These are phyloP conservation scores for Pitangus sulphuratus DNA, from an alignment of 2,797 vertebrate species.

Conservation along the genomic window DNA sequence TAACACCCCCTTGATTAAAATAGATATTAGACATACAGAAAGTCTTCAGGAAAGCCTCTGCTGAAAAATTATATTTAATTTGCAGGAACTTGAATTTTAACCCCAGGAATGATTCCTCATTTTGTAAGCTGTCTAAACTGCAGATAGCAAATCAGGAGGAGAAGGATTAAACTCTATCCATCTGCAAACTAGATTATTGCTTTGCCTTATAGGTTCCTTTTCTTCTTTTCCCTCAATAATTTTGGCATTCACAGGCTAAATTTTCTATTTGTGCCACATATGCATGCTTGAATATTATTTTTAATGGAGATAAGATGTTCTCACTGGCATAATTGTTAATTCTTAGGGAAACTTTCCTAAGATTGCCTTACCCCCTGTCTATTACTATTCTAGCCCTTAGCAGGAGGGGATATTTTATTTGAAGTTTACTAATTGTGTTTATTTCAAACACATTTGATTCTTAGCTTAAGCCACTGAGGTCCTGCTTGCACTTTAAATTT, in stretches of 20 bases:
- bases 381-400: not conserved
- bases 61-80: not conserved
- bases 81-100: not conserved
- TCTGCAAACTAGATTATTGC: not conserved
- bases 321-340: not conserved
- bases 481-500: conserved; percentile 49
- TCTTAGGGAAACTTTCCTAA: not conserved
- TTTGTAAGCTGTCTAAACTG: not conserved
- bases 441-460: conserved; percentile 35
- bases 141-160: not conserved
- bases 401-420: not conserved
- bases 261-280: not conserved
- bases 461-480: conserved; percentile 23
- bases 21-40: not conserved
- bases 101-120: not conserved
- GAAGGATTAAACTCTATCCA: not conserved
- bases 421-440: conserved; percentile 57
- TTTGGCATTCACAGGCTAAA: not conserved
- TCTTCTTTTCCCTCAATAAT: not conserved
- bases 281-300: not conserved
- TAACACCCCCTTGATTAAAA: conserved; percentile 28
- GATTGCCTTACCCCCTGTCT: not conserved
- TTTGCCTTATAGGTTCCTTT: conserved; percentile 1
- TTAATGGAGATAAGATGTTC: not conserved
- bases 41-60: not conserved